These are phyloP conservation scores for Callopanchax toddi DNA, from an alignment of 2,113 vertebrate species.

Conservation along the genomic window DNA sequence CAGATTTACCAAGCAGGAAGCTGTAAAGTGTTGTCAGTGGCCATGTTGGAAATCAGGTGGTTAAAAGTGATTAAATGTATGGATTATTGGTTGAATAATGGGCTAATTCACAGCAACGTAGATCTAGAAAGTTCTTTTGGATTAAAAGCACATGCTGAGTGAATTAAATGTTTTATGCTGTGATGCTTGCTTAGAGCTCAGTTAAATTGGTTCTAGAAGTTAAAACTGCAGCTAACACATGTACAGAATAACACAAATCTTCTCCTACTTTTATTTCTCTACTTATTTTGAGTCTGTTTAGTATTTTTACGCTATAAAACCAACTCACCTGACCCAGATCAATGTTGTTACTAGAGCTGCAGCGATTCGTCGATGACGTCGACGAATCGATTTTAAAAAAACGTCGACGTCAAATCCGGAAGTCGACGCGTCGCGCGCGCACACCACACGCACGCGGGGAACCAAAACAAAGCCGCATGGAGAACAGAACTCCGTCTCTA, in stretches of 20 bases:
- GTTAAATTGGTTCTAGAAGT: not conserved
- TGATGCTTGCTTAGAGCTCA: not conserved
- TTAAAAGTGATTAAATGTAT: conserved; percentile 19
- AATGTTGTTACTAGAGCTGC: no score
- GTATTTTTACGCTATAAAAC: no score
- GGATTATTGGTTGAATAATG: conserved; percentile 1
- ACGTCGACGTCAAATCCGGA: no score
- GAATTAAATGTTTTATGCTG: not conserved
- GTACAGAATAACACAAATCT: not conserved
- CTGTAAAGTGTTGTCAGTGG: conserved; percentile 23
- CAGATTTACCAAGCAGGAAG: conserved; percentile 27
- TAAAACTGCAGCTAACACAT: no score
- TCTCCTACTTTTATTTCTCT: not conserved
- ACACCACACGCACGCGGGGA: no score
- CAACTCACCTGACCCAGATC: no score
- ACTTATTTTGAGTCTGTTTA: not conserved
- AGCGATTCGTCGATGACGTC: no score
- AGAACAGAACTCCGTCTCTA: no score
- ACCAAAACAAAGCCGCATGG: no score
- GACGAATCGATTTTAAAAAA: no score
- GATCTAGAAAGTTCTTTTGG: conserved; percentile 8
- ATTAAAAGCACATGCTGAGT: conserved; percentile 13
- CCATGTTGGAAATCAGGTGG: conserved; percentile 14
- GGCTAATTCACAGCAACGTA: conserved; percentile 23
- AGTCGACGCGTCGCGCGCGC: no score